Base-by-base conservation (phyloP, 2,113 vertebrate genomes). In the Tauraco erythrolophus region DNA sequence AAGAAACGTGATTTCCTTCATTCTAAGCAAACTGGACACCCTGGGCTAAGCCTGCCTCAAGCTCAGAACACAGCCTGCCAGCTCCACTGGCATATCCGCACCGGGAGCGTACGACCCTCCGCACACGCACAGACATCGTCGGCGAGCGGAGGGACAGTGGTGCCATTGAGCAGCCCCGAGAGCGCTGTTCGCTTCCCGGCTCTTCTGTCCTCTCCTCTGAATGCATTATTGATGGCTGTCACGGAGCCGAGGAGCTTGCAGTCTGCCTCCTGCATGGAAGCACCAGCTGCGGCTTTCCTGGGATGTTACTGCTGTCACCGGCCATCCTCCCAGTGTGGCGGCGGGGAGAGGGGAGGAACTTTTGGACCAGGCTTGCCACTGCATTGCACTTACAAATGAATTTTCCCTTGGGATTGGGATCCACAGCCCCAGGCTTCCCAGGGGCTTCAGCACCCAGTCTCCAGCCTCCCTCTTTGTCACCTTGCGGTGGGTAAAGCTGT, bases 131-230 rank as follows among this genome's bases (percentile, higher is more conserved):
- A 45, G 56, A 30, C 45, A 10, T 11, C 3, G 0, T 8, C 8
- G 10, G 61, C 0, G 68, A 88, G 91, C 4, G 0, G 53, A 33
- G 24, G 74, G 84, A 98, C 97, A 97, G 94, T 94, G 79, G n/a
- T 89, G 92, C 93, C 93, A 97, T 85, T 97, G 97, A 98, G 92
- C 79, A 97, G 68, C 80, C 88, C 94, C 37, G 51, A 84, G 91
- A 96, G 91, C 48, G 39, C 92, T 71, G 50, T 70, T 94, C 76
- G 88, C 88, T 93, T 84, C 90, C 93, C 51, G 35, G 69, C 76
- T 94, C 91, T 98, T 96, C 97, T 31, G 31, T 92, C 92, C 77
- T 94, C 46, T 97, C 23, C 82, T 94, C 77, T 98, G 97, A 98
- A 98, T 96, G 90, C 84, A 58, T 95, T 89, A 83, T 94, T 97